Base-by-base conservation (phyloP, 2,113 vertebrate genomes). In the Meleagris gallopavo region DNA sequence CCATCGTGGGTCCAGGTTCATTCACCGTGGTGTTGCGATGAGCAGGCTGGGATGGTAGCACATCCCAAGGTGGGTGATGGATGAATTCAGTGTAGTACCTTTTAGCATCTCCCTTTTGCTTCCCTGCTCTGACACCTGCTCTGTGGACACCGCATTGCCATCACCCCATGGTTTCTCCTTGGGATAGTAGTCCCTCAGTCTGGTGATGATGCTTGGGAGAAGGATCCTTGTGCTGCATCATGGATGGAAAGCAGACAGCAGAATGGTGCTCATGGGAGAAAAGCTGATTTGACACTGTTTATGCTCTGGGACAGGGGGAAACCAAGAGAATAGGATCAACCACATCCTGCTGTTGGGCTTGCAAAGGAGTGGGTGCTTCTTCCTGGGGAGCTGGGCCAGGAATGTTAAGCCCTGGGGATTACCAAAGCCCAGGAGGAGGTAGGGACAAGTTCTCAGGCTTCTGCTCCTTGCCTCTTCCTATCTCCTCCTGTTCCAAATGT, bases 341-440 rank as follows among this genome's bases (percentile, higher is more conserved):
- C 24, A 9, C 0, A 3, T 93, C 69, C 78, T 2, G 4, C 32
- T 84, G 76, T 69, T 76, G 79, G 54, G 62, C 83, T 94, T 83
- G 72, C 38, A 38, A 40, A 66, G 50, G 9, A 1, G 29, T 16
- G 58, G 29, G 9, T 34, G 21, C 45, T 85, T 83, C 66, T 58
- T 88, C 65, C 61, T 20, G 0, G 15, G 84, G 91, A 86, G 45
- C 60, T 74, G 67, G 50, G 50, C 73, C 27, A 43, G 83, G 86
- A 96, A 91, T 80, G 86, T 70, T 67, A 72, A 88, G 73, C 70
- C 80, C 90, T 2, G 0, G 66, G 70, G 54, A 75, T 95, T 95
- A 90, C 94, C 90, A 92, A 89, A 94, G 76, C 90, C 96, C 88
- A 86, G 88, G 83, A 91, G 92, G 94, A 93, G 95, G 90, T 36